Evolutionary conservation across 2,113 vertebrate species (phyloP).

Genomic region (Hemiprocne comata): DNA sequence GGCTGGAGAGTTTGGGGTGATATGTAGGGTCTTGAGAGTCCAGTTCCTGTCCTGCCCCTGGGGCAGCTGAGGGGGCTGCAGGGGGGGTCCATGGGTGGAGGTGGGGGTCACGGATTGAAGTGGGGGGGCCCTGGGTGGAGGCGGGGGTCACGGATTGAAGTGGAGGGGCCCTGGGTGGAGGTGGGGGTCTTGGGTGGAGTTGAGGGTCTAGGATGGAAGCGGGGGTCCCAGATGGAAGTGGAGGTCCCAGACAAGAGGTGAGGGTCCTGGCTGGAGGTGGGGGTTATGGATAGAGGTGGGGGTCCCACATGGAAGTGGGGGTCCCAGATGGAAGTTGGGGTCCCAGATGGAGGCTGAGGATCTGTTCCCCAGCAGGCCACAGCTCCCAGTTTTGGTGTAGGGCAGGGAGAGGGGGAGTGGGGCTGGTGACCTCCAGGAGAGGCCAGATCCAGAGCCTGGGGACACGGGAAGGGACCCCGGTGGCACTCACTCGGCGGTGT

Average conservation of each 20-base stretch:
- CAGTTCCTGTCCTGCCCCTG: neutral
- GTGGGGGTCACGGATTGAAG: no score
- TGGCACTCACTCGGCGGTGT: neutral
- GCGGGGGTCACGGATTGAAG: no score
- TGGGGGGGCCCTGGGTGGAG: no score
- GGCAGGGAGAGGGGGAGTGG: neutral
- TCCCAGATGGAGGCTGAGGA: neutral
- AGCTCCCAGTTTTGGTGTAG: neutral
- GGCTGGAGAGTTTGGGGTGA: neutral
- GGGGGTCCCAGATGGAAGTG: neutral
- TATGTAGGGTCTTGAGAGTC: neutral
- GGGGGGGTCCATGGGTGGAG: neutral
- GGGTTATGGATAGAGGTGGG: neutral
- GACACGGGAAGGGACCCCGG: fast-evolving
- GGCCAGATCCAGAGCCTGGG: fast-evolving
- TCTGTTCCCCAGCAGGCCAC: neutral
- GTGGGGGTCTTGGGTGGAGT: no score
- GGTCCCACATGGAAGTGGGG: neutral
- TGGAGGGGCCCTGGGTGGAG: no score
- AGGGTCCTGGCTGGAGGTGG: neutral
- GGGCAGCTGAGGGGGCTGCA: neutral
- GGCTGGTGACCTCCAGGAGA: neutral
- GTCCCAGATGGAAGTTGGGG: neutral
- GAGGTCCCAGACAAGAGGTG: neutral
- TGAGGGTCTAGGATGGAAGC: neutral